Conservation (phyloP, 2,888 invertebrate genomes). For the Invenusta paracnida region DNA sequence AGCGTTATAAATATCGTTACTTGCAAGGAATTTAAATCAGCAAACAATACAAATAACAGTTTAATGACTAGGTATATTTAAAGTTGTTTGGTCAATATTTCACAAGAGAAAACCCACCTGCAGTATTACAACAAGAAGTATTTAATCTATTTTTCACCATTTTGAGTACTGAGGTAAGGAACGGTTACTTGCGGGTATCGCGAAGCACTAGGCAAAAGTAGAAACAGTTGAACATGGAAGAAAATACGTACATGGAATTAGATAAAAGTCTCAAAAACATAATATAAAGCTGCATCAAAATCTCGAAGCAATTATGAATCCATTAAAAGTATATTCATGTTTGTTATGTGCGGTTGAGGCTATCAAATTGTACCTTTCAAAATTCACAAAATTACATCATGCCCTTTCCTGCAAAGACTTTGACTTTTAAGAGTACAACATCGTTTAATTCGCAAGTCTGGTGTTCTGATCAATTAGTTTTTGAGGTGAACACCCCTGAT, state of each 20-base stretch:
- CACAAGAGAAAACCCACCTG: not conserved
- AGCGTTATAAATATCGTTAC: no score
- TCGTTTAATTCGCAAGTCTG: not conserved
- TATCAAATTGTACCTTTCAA: not conserved
- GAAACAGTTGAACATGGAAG: not conserved
- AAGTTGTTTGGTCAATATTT: no score
- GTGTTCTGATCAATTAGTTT: not conserved
- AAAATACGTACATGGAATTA: no score
- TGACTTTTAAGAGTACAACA: no score
- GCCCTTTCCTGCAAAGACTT: not conserved
- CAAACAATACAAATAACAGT: no score
- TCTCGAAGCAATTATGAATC: not conserved
- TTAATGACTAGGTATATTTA: no score
- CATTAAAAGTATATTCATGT: not conserved
- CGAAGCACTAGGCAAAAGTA: not conserved
- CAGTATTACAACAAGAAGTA: not conserved
- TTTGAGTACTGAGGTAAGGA: no score
- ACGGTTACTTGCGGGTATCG: no score
- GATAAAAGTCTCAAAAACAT: no score
- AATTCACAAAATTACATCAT: not conserved
- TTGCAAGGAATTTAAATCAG: no score
- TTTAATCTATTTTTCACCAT: not conserved
- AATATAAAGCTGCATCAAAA: not conserved
- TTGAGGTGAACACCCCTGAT: not conserved
- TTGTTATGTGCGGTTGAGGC: not conserved